Conservation (phyloP, 2,888 invertebrate genomes). For the Palloptera scutellata region DNA sequence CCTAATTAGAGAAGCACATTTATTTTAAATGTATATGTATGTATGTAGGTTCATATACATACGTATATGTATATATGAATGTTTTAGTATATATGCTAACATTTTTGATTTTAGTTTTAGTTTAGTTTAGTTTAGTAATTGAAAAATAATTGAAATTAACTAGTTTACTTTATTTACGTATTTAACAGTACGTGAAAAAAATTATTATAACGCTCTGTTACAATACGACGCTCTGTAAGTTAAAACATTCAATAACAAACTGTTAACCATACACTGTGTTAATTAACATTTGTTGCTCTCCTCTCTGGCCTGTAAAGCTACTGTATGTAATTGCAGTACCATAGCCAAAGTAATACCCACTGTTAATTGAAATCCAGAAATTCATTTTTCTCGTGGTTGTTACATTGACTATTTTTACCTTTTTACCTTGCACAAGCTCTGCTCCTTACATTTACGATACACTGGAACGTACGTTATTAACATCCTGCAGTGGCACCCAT, state of each 20-base stretch:
- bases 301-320: too few relatives aligned
- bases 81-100: not conserved
- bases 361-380: too few relatives aligned
- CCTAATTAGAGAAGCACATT: too few relatives aligned
- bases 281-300: too few relatives aligned
- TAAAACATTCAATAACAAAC: too few relatives aligned
- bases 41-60: not conserved
- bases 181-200: not conserved
- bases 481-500: constrained; percentile 68
- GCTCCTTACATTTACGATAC: constrained; percentile 10
- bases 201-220: too few relatives aligned
- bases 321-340: too few relatives aligned
- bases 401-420: not conserved
- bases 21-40: not conserved
- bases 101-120: not conserved
- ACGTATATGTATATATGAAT: not conserved
- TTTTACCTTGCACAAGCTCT: constrained; percentile 5
- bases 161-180: not conserved
- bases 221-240: too few relatives aligned
- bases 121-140: not conserved
- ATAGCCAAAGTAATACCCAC: too few relatives aligned
- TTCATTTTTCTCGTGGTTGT: not conserved
- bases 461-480: constrained; percentile 32
- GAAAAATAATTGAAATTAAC: constrained; percentile 1
- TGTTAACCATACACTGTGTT: too few relatives aligned